phyloP scores from a whole-genome alignment of 2,797 vertebrate species.

The Coranthus polyacanthus region DNA sequence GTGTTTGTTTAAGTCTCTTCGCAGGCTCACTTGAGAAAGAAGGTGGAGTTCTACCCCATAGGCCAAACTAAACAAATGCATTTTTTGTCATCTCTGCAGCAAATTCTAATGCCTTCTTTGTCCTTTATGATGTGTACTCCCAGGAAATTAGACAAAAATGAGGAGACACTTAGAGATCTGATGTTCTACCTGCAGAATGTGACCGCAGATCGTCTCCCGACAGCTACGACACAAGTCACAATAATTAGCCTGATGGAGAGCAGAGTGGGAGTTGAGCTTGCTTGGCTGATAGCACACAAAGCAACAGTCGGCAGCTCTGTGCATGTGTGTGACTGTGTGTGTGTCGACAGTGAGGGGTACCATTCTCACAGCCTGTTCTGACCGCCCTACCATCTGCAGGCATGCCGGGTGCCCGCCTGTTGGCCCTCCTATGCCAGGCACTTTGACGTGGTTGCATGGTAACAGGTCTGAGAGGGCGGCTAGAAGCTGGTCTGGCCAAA shows the following conservation, averaged over 20 bases:
- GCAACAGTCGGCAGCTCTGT: slow-evolving; percentile 58
- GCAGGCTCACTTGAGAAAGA: slow-evolving; percentile 25
- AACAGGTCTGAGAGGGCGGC: slow-evolving; percentile 75
- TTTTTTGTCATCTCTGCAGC: neutral
- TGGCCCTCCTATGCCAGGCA: slow-evolving; percentile 74
- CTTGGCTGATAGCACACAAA: slow-evolving; percentile 67
- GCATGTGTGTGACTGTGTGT: slow-evolving; percentile 32
- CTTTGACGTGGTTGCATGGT: slow-evolving; percentile 81
- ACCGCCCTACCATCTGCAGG: slow-evolving; percentile 82
- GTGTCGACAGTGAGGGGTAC: slow-evolving; percentile 60
- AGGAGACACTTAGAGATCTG: neutral
- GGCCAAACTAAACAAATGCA: neutral
- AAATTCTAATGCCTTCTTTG: too few species aligned
- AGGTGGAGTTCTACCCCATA: slow-evolving; percentile 7
- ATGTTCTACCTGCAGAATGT: slow-evolving; percentile 27
- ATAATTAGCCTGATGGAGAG: slow-evolving; percentile 69
- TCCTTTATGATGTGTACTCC: neutral
- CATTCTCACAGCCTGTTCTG: slow-evolving; percentile 74
- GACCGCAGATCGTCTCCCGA: slow-evolving; percentile 27
- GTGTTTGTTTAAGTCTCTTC: slow-evolving; percentile 40
- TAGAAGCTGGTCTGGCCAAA: slow-evolving; percentile 63
- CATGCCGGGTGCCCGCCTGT: slow-evolving; percentile 79
- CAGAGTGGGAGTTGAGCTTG: slow-evolving; percentile 62
- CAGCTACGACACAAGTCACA: slow-evolving; percentile 37
- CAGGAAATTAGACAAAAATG: neutral